Evolutionary conservation across 2,888 invertebrate genomes (phyloP).

Genomic region (Euzophera pinguis): DNA sequence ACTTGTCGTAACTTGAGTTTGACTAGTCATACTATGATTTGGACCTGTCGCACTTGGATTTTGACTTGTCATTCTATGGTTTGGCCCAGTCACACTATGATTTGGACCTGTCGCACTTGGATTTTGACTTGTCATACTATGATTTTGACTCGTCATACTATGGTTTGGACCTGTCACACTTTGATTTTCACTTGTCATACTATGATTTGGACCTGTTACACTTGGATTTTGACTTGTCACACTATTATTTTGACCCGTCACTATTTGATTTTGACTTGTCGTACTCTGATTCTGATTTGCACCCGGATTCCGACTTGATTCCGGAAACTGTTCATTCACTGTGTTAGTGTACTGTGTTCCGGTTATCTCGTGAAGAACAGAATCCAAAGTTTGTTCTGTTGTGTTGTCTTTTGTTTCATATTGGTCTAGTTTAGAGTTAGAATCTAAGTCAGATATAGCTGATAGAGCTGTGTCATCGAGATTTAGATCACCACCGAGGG

Average conservation of each 20-base stretch:
- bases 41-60: slow-evolving; percentile 15
- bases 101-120: background rate
- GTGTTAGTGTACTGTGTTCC: slow-evolving; percentile 38
- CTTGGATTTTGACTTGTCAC: too few relatives aligned
- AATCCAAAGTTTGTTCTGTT: slow-evolving; percentile 34
- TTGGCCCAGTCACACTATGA: slow-evolving; percentile 27
- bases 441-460: slow-evolving; percentile 61
- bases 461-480: slow-evolving; percentile 63
- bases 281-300: background rate
- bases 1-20: slow-evolving; percentile 21
- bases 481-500: slow-evolving; percentile 81
- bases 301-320: slow-evolving; percentile 18
- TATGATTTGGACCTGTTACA: too few relatives aligned
- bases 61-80: slow-evolving; percentile 17
- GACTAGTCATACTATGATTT: slow-evolving; percentile 32
- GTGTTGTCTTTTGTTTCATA: slow-evolving; percentile 34
- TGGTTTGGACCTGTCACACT: too few relatives aligned
- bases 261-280: too few relatives aligned
- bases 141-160: too few relatives aligned
- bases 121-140: too few relatives aligned
- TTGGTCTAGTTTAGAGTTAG: slow-evolving; percentile 63
- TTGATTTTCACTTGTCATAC: too few relatives aligned
- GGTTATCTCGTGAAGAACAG: slow-evolving; percentile 51
- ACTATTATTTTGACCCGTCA: too few relatives aligned
- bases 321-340: slow-evolving; percentile 41